Evolutionary conservation across 2,888 invertebrate genomes (phyloP), one percentile per base, ranked within the genome.

Genomic region (Cheiracanthium punctorium): DNA sequence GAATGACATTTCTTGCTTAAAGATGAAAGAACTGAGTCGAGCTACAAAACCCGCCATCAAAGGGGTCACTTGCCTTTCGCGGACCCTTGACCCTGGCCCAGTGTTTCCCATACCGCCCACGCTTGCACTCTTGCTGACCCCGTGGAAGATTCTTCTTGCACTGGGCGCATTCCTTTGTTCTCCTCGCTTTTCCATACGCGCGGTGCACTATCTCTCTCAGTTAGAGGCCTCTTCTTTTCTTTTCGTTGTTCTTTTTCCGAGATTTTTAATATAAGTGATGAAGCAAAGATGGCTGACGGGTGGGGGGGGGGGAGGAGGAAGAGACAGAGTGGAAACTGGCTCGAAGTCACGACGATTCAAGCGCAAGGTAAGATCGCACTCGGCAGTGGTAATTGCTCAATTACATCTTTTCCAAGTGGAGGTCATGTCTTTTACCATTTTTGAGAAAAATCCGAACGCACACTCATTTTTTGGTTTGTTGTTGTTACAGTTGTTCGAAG

Each of bases 81-180:
- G 77, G 84, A 65, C 84, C 67, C 84, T 74, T 84, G 79, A 79
- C 79, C 84, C 67, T 33, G 32, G 84, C 20, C 67, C 52, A 79
- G 67, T 79, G 71, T 84, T 58, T 84, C 84, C 79, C 84, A 84
- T 84, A 79, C 84, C 84, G 79, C 84, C 84, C 84, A 84, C 84
- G 84, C 84, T 69, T 52, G 71, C 17, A 84, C 67, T 73, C 64
- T 24, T 1, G 58, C 20, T 41, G 79, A 84, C 84, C 84, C 28
- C 79, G 52, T 10, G 12, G 12, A 24, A 58, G 58, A n/a, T 24
- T 58, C 58, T 48, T 48, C 48, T 48, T 48, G 48, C 17, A 24
- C 4, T 5, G 4, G 58, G 20, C 1, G 58, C 20, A 58, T 58
- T 24, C 24, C 58, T 58, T 58, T 58, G 58, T 58, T 58, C 58